A percentile compares a stretch with the other conserved stretches of the same genome.
Evolutionary conservation across 1,140 invertebrate species (phyloP).

Genomic region (Reticulitermes speratus): DNA sequence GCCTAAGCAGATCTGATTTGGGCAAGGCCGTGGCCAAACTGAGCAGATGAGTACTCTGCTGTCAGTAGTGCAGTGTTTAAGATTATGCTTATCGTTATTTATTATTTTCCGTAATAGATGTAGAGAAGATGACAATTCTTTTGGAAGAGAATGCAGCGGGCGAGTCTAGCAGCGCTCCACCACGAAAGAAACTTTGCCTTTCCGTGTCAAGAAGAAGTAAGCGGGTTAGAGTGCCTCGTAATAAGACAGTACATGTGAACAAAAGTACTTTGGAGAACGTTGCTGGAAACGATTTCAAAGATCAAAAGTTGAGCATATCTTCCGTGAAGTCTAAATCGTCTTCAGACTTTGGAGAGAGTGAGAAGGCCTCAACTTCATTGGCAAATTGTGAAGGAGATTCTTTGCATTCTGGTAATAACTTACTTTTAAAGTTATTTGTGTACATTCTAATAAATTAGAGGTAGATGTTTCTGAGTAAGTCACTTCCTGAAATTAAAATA

Average conservation of each 20-base stretch:
- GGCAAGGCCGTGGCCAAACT: background rate
- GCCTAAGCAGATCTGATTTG: background rate
- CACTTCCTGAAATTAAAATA: too few relatives aligned
- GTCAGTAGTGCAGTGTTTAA: background rate
- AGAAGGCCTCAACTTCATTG: background rate
- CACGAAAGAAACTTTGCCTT: conserved; percentile 51
- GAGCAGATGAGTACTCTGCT: background rate
- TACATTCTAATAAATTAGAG: too few relatives aligned
- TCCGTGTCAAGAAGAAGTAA: conserved; percentile 45
- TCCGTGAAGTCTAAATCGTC: background rate
- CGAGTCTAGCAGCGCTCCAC: conserved; percentile 47
- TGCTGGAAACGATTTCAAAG: conserved; percentile 7
- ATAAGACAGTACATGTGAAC: conserved; percentile 7
- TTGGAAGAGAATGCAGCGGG: conserved; percentile 52
- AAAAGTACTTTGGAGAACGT: background rate
- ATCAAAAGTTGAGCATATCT: background rate
- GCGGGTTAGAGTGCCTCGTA: background rate
- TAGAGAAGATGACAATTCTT: conserved; percentile 55
- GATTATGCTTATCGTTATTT: background rate
- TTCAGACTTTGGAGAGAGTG: background rate
- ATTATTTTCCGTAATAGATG: conserved; percentile 42
- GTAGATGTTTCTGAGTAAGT: too few relatives aligned
- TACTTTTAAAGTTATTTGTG: background rate
- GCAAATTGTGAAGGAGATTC: background rate
- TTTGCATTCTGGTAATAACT: background rate